Percentiles rank a stretch among this genome's conserved stretches.
Evolutionary conservation across 2,113 vertebrate species (phyloP).

Genomic region (Arenaria interpres): DNA sequence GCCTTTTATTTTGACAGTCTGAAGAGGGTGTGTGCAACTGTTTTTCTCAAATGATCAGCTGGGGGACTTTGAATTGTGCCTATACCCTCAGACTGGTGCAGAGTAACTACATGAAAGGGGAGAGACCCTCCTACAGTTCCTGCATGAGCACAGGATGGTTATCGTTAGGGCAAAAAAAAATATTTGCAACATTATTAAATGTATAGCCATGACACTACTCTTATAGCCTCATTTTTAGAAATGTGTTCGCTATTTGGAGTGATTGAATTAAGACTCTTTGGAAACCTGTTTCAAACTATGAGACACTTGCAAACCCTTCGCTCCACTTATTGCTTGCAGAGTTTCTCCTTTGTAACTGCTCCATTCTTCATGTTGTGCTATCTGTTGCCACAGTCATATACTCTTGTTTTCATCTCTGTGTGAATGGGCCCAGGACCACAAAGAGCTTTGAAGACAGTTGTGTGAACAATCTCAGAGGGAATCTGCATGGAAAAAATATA

Average conservation of each 20-base stretch:
- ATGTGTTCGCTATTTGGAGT: not conserved
- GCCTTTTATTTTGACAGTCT: not conserved
- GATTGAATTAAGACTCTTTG: not conserved
- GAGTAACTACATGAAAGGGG: not conserved
- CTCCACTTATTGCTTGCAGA: not conserved
- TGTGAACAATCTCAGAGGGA: not conserved
- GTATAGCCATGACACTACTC: not conserved
- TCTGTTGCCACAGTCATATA: not conserved
- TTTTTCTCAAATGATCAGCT: not conserved
- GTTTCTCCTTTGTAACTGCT: not conserved
- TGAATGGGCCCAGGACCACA: not conserved
- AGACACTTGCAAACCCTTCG: not conserved
- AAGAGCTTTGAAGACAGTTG: not conserved
- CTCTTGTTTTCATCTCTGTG: not conserved
- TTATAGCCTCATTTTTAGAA: not conserved
- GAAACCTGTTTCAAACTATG: not conserved
- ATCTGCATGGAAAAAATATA: not conserved
- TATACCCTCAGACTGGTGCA: not conserved
- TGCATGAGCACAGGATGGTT: not conserved
- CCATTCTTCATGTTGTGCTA: not conserved
- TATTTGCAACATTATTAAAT: not conserved
- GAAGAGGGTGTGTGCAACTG: not conserved
- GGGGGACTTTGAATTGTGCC: not conserved
- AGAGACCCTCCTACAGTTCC: not conserved
- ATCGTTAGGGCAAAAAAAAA: rapidly evolving